A percentile compares a stretch with the other conserved stretches of the same genome.
Conservation (phyloP, 2,113 vertebrate genomes). For the Sialia sialis region DNA sequence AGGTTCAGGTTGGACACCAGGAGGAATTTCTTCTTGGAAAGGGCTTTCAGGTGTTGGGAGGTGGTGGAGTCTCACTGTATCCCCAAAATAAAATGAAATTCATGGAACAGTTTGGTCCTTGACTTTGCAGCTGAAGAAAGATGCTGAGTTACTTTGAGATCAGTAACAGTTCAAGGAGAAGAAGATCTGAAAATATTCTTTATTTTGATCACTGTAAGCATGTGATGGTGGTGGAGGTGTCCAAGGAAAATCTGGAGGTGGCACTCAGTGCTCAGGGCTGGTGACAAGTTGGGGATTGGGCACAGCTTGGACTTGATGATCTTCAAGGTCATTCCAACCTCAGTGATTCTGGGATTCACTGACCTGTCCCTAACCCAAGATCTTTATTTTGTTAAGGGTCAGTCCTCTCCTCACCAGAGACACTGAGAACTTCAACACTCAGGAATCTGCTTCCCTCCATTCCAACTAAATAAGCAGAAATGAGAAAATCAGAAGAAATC, state of each 20-base stretch:
- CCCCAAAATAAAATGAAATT: too few relatives aligned
- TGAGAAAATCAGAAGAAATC: background rate
- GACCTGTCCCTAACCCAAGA: background rate
- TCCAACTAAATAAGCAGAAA: background rate
- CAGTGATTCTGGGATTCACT: background rate
- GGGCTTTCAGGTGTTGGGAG: rapidly evolving
- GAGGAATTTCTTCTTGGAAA: background rate
- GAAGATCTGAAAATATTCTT: too few relatives aligned
- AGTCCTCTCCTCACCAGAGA: background rate
- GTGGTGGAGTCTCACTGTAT: background rate
- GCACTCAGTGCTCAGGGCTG: background rate
- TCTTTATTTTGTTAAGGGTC: background rate
- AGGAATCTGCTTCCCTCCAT: background rate
- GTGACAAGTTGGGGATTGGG: background rate
- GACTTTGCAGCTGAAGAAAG: too few relatives aligned
- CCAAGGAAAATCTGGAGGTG: background rate
- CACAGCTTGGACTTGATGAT: background rate
- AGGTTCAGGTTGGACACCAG: background rate
- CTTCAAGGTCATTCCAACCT: background rate
- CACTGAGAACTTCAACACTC: background rate
- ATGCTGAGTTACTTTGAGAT: too few relatives aligned
- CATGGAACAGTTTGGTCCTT: too few relatives aligned
- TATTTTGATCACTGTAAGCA: too few relatives aligned
- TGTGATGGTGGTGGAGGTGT: background rate
- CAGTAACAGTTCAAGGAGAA: too few relatives aligned